Conservation (phyloP, 2,797 vertebrate species). For the Lophotriccus pileatus region DNA sequence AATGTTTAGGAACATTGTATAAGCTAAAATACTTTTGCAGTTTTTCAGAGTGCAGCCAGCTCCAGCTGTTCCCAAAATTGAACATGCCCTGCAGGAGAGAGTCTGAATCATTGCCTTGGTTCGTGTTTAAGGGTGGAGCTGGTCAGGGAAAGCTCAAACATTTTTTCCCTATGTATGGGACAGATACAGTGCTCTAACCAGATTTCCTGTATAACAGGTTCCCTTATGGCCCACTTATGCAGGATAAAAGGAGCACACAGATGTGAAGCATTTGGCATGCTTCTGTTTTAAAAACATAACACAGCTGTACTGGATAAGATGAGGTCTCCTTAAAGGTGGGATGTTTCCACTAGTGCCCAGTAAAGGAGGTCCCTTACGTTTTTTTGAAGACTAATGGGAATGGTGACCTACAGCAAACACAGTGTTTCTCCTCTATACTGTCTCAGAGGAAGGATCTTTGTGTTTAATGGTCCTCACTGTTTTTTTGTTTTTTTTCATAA, state of each 20-base stretch:
- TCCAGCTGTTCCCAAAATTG: not conserved
- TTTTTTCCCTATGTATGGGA: not conserved
- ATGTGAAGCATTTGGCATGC: not conserved
- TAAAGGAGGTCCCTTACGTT: not conserved
- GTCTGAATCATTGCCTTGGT: not conserved
- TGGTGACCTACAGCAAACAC: not conserved
- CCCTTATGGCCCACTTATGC: not conserved
- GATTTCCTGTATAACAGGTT: not conserved
- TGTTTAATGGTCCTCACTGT: not conserved
- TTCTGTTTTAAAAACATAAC: not conserved
- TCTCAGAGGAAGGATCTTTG: not conserved
- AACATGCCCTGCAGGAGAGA: not conserved
- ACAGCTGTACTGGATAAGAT: not conserved
- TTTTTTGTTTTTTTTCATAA: not conserved
- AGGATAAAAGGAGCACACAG: not conserved
- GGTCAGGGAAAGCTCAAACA: not conserved
- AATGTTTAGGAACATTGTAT: fast-evolving
- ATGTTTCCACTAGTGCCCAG: not conserved
- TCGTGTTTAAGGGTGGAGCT: not conserved
- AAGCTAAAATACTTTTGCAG: not conserved
- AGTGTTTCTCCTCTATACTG: not conserved
- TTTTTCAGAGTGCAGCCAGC: not conserved
- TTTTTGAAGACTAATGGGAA: not conserved
- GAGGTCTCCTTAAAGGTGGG: not conserved
- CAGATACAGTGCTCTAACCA: not conserved